phyloP scores from a whole-genome alignment of 2,888 invertebrate species.

The Nephrotoma guestfalica region DNA sequence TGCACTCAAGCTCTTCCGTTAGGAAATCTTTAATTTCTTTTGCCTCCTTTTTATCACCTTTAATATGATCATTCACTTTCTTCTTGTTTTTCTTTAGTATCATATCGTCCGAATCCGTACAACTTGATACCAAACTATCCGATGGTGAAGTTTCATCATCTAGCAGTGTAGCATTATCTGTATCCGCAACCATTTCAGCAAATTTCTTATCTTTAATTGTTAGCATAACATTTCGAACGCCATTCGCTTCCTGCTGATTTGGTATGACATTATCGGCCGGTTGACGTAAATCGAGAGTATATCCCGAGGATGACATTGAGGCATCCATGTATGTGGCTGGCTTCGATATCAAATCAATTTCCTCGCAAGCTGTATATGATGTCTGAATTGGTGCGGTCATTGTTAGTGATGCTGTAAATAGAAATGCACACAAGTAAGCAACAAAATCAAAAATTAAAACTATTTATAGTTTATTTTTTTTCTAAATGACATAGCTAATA shows the following conservation, averaged over 20 bases:
- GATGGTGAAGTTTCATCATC: slow-evolving; percentile 77
- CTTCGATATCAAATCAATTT: slow-evolving; percentile 1
- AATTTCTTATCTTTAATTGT: slow-evolving; percentile 40
- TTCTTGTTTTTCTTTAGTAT: slow-evolving; percentile 21
- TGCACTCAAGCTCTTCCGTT: slow-evolving; percentile 22
- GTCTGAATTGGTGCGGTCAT: slow-evolving; percentile 8
- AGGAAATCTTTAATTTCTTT: slow-evolving; percentile 25
- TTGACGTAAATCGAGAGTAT: background rate
- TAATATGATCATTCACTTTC: slow-evolving; percentile 12
- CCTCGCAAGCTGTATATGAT: background rate
- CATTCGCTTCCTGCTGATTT: background rate
- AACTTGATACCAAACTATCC: slow-evolving; percentile 49
- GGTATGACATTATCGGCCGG: background rate
- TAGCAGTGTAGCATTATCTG: slow-evolving; percentile 50
- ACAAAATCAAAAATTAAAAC: background rate
- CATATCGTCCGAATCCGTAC: slow-evolving; percentile 26
- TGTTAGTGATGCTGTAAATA: slow-evolving; percentile 10
- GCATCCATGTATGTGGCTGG: background rate
- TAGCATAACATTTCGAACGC: background rate
- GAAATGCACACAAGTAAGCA: background rate
- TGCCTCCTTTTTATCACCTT: slow-evolving; percentile 11
- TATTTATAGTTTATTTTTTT: background rate
- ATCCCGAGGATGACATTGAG: background rate
- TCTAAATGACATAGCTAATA: background rate
- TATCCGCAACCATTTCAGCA: slow-evolving; percentile 55